Evolutionary conservation across 2,113 vertebrate species (phyloP), one percentile per base, ranked within the genome.

Genomic region (Gila orcuttii): DNA sequence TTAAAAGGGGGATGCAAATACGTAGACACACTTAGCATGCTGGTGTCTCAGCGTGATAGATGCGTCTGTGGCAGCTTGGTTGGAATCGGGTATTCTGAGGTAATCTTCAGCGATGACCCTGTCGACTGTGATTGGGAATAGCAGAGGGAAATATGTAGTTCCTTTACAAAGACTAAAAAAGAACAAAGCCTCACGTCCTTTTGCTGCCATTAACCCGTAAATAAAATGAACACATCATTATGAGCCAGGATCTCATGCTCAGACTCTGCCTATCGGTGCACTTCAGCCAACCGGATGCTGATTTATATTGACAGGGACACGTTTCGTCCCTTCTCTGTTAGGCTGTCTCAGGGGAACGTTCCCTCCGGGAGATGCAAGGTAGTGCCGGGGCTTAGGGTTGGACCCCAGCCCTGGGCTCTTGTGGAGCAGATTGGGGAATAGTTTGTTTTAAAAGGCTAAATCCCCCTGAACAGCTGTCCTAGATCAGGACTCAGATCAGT

Each of bases 371-470:
- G 85, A 79, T 76, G 66, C 42, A 90, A 82, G 68, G 88, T 90
- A 88, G 85, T 88, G 71, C 55, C 7, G 42, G 89, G 86, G 85
- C 85, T 87, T 23, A 6, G 88, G 76, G 88, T 88, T 75, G 89
- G 89, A 89, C 89, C 87, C 85, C 90, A 85, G 87, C 79, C 79
- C 86, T 85, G 57, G 83, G 89, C 85, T 31, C 89, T 89, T 60
- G 85, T 82, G 45, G 78, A 89, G 85, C 84, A 59, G 88, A 73
- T 64, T 80, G 39, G 90, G 85, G 88, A 90, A 82, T 85, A 92
- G 92, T 94, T 94, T 95, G 92, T 93, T 94, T 94, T 94, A 92
- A 93, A 88, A 92, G 90, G 90, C 90, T 92, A 95, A 94, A 95
- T 94, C 93, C 93, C 87, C 77, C 13, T 57, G 88, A 93, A 93